These are phyloP conservation scores for Spialia ferax DNA, from an alignment of 2,888 invertebrate species.

Conservation along the genomic window DNA sequence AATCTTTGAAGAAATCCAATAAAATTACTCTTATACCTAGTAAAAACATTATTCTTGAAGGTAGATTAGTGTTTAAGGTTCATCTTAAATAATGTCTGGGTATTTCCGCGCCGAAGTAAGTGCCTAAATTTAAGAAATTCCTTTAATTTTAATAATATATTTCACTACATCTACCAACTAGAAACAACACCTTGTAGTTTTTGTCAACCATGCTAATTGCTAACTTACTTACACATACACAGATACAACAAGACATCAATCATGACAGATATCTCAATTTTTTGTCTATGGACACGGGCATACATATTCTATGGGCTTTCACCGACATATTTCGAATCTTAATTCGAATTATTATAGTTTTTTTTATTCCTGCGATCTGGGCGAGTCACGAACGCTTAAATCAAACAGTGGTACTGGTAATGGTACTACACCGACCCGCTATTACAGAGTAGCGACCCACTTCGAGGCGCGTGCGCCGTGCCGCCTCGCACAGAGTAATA, in stretches of 20 bases:
- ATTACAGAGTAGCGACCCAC: constrained; percentile 53
- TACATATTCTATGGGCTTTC: neutral
- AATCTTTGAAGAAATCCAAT: neutral
- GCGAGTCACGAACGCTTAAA: constrained; percentile 58
- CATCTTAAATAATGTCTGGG: too few species aligned
- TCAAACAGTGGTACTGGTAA: constrained; percentile 50
- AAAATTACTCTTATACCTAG: too few species aligned
- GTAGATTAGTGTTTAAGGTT: too few species aligned
- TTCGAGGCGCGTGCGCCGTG: constrained; percentile 59
- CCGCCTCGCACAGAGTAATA: constrained; percentile 43
- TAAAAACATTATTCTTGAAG: too few species aligned
- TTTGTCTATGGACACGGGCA: neutral
- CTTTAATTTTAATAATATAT: too few species aligned
- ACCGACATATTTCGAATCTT: neutral
- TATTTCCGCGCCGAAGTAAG: too few species aligned
- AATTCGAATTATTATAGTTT: constrained; percentile 27
- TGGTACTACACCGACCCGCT: constrained; percentile 39
- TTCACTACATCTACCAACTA: too few species aligned
- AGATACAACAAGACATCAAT: neutral
- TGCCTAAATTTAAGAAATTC: too few species aligned
- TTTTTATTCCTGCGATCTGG: constrained; percentile 39
- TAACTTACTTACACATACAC: too few species aligned
- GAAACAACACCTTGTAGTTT: too few species aligned
- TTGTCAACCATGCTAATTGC: too few species aligned
- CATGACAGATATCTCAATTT: neutral